A percentile compares a stretch with the other conserved stretches of the same genome.
phyloP scores from a whole-genome alignment of 2,888 invertebrate species.

The Catonia carolina region DNA sequence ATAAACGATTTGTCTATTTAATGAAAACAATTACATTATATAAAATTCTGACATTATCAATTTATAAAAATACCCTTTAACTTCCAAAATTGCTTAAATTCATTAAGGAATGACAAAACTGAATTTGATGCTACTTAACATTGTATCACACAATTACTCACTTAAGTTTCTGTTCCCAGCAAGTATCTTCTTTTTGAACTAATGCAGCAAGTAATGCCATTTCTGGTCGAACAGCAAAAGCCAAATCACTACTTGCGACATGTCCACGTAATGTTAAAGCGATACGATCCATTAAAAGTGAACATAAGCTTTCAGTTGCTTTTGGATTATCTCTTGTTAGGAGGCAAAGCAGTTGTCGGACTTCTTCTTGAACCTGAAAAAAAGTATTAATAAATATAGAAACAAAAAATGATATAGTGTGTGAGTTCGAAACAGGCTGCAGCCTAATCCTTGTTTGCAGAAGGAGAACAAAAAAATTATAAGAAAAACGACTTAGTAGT shows the following conservation, averaged over 20 bases:
- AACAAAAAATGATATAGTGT: too few species aligned
- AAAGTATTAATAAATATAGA: too few species aligned
- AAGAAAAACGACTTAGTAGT: too few species aligned
- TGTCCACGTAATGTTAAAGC: conserved; percentile 72
- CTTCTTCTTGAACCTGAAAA: conserved; percentile 72
- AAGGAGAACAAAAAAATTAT: too few species aligned
- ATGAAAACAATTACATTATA: too few species aligned
- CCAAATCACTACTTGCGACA: conserved; percentile 65
- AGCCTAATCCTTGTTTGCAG: too few species aligned
- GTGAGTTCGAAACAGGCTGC: too few species aligned
- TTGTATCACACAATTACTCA: conserved; percentile 25
- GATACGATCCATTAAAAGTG: conserved; percentile 73
- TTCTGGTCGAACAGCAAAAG: conserved; percentile 76
- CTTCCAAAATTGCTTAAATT: too few species aligned
- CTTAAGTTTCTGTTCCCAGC: conserved; percentile 89
- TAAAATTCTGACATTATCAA: too few species aligned
- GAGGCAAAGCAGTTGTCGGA: conserved; percentile 78
- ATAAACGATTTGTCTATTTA: too few species aligned
- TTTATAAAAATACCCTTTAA: too few species aligned
- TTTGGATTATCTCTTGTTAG: conserved; percentile 79
- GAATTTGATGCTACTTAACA: neutral
- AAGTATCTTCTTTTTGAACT: conserved; percentile 86
- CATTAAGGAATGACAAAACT: conserved; percentile 3
- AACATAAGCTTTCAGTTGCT: conserved; percentile 77
- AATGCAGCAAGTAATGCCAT: conserved; percentile 81